Evolutionary conservation across 2,113 vertebrate genomes (phyloP), one percentile per base, ranked within the genome.

Genomic region (Oncorhynchus mykiss): DNA sequence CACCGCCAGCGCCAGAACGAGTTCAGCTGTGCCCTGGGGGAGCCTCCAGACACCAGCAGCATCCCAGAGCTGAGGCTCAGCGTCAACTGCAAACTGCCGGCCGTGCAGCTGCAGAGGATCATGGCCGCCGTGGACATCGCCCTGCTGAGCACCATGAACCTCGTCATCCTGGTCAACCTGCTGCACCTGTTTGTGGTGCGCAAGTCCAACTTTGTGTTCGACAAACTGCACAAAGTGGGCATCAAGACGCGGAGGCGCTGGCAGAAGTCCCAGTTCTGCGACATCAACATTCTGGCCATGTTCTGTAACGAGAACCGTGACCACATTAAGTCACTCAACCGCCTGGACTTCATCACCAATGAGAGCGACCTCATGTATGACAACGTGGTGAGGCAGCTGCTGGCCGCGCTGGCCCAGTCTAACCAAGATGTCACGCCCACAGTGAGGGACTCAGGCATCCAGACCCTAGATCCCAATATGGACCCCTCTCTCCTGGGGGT

Each of bases 341-440:
- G 98, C 13, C 93, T 99, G 88, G 98, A 99, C 91, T 99, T 99
- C 78, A 99, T 99, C 82, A 99, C 98, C 54, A 99, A 99, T 1
- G 98, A 99, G 87, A 99, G 98, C 0, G 98, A 99, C 89, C 94
- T 99, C 81, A 99, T 99, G 98, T 99, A 99, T 0, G 98, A 99
- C 91, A 97, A 99, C 0, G 98, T 99, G 82, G 98, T 99, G n/a
- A 92, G 98, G 9, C 98, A 99, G 91, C 91, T 99, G 84, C 89
- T 99, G 72, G 98, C 98, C 1, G 98, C 97, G 0, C 85, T 99
- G 80, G 98, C 98, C 5, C 97, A 99, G 91, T 99, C 98, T 81
- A 99, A 99, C 77, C 97, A 99, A 0, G 98, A 99, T 4, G 88
- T 94, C 48, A 99, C 98, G 0, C 98, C 98, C 39, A 97, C 98